Conservation (phyloP, 1,140 invertebrate genomes). For the Sycobia sp. region DNA sequence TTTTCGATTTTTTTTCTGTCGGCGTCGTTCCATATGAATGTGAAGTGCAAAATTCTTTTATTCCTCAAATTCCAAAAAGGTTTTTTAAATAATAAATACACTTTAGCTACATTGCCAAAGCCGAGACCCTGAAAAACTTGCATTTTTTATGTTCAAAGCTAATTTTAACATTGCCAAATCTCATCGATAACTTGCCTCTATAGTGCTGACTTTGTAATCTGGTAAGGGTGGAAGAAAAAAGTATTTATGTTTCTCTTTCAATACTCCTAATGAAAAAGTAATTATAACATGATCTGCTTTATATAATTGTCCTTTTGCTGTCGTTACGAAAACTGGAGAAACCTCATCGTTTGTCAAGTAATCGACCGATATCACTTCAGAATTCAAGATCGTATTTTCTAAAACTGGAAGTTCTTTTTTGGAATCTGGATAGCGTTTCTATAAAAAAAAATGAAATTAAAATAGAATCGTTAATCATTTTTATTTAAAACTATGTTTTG, state of each 20-base stretch:
- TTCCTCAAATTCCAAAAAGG: constrained; percentile 66
- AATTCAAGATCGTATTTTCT: constrained; percentile 47
- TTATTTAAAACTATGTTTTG: no score
- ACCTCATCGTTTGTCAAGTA: constrained; percentile 41
- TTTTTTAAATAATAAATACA: constrained; percentile 71
- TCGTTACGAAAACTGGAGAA: constrained; percentile 43
- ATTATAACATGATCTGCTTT: constrained; percentile 57
- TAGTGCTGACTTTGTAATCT: constrained; percentile 46
- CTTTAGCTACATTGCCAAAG: constrained; percentile 68
- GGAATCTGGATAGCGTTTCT: constrained; percentile 51
- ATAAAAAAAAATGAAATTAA: not conserved
- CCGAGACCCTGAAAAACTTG: constrained; percentile 51
- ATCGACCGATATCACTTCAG: constrained; percentile 50
- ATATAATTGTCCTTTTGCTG: constrained; percentile 46
- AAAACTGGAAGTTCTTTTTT: constrained; percentile 45
- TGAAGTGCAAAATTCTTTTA: constrained; percentile 55
- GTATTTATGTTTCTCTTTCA: constrained; percentile 51
- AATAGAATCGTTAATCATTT: no score
- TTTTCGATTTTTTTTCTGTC: constrained; percentile 49
- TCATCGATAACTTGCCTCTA: no score
- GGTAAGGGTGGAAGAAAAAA: constrained; percentile 54
- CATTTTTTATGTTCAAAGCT: no score
- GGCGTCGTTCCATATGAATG: constrained; percentile 61
- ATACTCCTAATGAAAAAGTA: constrained; percentile 58
- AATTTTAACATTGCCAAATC: no score